Base-by-base conservation (phyloP, 1,140 invertebrate genomes). In the Drosophila sturtevanti region DNA sequence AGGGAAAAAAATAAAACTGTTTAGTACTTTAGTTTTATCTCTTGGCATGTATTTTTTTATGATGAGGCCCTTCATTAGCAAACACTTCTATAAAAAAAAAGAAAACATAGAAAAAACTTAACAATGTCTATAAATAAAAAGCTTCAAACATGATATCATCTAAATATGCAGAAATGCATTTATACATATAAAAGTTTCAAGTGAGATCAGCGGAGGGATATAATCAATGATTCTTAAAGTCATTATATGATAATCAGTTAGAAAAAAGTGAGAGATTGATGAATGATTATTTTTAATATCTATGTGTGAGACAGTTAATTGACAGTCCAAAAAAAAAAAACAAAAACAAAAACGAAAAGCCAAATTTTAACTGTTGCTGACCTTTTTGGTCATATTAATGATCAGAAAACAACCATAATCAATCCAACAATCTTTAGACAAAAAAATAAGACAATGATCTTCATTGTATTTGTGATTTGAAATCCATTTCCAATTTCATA, bases 261-360 rank as follows among this genome's bases (percentile, higher is more conserved):
- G 58, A 72, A 81, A 84, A 86, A 86, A 86, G 82, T 82, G 75
- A 86, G 71, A 79, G 82, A 86, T 87, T 86, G 82, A 86, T 86
- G 79, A 76, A 85, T 85, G 77, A 67, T 77, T 54, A 76, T 27
- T 60, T 65, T 41, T 58, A 51, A 62, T 64, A 60, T 54, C 67
- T 62, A 55, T 77, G 52, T 71, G 58, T 79, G 77, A 63, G 48
- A 55, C 67, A 72, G 74, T 77, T 84, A 84, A 84, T 84, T 84
- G 76, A 64, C 63, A 9, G 12, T 10, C 16, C 3, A 9, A 16
- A 2, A 51, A 3, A 64, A 38, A 62, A 48, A 74, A 24, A 4
- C 1, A 24, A 24, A 24, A 24, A 24, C n/a, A n/a, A 24, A 24
- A 24, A 24, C 1, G 4, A 51, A 1, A 24, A 24, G 4, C 1